These are phyloP conservation scores for Ips typographus DNA, from an alignment of 1,140 invertebrate genomes.

Conservation along the genomic window DNA sequence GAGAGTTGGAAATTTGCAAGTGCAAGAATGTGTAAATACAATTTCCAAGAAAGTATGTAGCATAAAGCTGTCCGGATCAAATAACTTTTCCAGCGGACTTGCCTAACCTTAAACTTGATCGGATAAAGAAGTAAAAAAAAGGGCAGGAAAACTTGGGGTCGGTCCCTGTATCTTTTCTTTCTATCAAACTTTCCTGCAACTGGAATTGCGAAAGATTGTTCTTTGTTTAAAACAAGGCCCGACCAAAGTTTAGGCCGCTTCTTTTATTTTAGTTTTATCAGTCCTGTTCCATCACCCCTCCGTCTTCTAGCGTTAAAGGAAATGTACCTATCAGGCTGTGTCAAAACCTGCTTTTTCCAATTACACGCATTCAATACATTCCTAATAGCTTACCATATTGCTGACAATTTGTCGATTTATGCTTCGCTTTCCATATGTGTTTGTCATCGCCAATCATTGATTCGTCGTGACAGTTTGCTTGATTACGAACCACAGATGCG, in stretches of 20 bases:
- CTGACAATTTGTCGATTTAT: neutral
- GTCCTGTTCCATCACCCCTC: constrained; percentile 26
- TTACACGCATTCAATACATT: too few relatives aligned
- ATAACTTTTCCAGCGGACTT: constrained; percentile 3
- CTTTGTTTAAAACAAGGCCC: constrained; percentile 34
- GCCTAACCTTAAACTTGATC: constrained; percentile 16
- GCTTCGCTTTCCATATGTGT: constrained; percentile 7
- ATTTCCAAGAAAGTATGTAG: too few relatives aligned
- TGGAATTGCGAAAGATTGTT: constrained; percentile 37
- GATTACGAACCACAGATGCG: constrained; percentile 14
- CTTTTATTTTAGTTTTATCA: constrained; percentile 38
- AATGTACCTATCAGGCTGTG: neutral
- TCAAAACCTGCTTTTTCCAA: neutral
- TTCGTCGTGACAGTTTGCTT: constrained; percentile 15
- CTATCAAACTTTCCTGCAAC: constrained; percentile 31
- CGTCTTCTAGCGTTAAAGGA: neutral
- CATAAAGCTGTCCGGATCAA: neutral
- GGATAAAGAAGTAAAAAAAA: constrained; percentile 7
- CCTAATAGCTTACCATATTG: neutral
- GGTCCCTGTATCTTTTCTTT: constrained; percentile 9
- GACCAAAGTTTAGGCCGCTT: constrained; percentile 13
- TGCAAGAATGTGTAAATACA: neutral
- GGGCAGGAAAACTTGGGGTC: constrained; percentile 5
- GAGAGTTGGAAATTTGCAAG: too few relatives aligned
- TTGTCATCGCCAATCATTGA: constrained; percentile 12